These are phyloP conservation scores for Catocala sponsa DNA, from an alignment of 2,888 invertebrate genomes.

Conservation along the genomic window DNA sequence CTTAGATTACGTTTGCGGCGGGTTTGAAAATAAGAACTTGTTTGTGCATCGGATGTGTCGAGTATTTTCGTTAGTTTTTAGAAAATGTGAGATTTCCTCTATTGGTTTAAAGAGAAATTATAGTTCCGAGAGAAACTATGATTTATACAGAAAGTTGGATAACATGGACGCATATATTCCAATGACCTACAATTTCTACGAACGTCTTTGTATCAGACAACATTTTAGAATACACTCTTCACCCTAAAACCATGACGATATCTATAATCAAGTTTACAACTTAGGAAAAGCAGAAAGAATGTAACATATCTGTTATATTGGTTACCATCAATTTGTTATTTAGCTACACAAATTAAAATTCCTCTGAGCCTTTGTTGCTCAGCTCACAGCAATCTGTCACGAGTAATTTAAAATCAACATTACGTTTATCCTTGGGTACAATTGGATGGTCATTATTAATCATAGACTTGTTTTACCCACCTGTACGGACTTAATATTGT, in stretches of 20 bases:
- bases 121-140: constrained; percentile 28
- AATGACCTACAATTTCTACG: constrained; percentile 12
- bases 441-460: constrained; percentile 48
- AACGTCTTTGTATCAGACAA: not conserved
- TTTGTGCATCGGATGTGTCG: constrained; percentile 65
- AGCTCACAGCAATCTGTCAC: constrained; percentile 52
- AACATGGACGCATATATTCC: constrained; percentile 1
- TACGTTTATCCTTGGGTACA: constrained; percentile 49
- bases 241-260: constrained; percentile 41
- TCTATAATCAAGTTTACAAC: constrained; percentile 47
- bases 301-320: constrained; percentile 47
- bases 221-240: constrained; percentile 15
- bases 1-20: constrained; percentile 81
- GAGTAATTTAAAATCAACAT: constrained; percentile 53
- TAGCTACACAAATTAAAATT: constrained; percentile 54
- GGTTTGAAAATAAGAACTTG: constrained; percentile 69
- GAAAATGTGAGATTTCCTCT: constrained; percentile 35
- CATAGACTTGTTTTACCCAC: constrained; percentile 43
- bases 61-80: constrained; percentile 43
- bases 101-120: constrained; percentile 28
- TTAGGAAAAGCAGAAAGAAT: constrained; percentile 46
- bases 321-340: constrained; percentile 49
- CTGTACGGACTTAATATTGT: constrained; percentile 18
- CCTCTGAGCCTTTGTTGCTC: constrained; percentile 51
- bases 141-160: constrained; percentile 35